Conservation (phyloP, 2,888 invertebrate genomes). For the Agonopterix heracliana region DNA sequence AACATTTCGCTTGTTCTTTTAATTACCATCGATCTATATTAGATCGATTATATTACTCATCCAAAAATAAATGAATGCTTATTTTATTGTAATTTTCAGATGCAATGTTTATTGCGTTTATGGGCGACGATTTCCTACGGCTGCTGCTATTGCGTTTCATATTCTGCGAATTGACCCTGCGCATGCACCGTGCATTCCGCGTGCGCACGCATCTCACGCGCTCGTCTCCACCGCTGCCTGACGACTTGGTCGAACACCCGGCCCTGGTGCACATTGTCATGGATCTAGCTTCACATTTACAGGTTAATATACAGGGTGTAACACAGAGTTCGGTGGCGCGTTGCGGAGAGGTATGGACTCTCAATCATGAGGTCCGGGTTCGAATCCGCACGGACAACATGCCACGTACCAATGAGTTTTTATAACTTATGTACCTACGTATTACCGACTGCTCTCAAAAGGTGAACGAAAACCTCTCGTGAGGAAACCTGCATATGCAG, state of each 20-base stretch:
- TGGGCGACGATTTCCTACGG: slow-evolving; percentile 96
- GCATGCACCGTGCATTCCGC: slow-evolving; percentile 90
- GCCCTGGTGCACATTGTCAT: slow-evolving; percentile 86
- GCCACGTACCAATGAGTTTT: too few relatives aligned
- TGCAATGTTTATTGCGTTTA: slow-evolving; percentile 86
- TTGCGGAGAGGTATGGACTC: slow-evolving; percentile 4
- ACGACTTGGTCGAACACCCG: slow-evolving; percentile 91
- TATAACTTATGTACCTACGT: too few relatives aligned
- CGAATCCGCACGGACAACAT: too few relatives aligned
- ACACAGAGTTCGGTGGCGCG: slow-evolving; percentile 7
- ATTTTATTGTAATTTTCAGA: slow-evolving; percentile 57
- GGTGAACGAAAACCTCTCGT: not conserved
- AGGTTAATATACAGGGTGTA: slow-evolving; percentile 76
- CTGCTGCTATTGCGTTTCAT: slow-evolving; percentile 91
- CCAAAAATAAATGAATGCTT: too few relatives aligned
- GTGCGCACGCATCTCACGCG: slow-evolving; percentile 91
- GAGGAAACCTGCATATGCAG: too few relatives aligned
- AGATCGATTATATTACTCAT: too few relatives aligned
- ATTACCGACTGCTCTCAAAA: too few relatives aligned
- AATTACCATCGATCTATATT: too few relatives aligned
- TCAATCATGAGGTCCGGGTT: too few relatives aligned
- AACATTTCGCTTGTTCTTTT: too few relatives aligned
- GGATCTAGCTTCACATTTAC: slow-evolving; percentile 88
- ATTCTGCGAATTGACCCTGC: slow-evolving; percentile 94
- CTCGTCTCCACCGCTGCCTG: slow-evolving; percentile 90